Evolutionary conservation across 2,113 vertebrate genomes (phyloP), one percentile per base, ranked within the genome.

Genomic region (Apeltes quadracus): DNA sequence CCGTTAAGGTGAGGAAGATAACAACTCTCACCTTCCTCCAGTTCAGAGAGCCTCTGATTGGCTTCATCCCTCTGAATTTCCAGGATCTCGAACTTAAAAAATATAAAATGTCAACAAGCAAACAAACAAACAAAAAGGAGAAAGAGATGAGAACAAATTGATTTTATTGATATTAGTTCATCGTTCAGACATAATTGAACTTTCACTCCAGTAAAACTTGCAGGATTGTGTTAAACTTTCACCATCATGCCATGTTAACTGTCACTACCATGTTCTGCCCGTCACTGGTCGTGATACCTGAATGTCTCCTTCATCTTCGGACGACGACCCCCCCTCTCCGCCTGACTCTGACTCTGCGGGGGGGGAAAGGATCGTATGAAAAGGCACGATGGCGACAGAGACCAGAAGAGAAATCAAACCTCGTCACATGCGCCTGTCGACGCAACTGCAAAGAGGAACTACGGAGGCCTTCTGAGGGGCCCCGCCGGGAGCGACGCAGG

Each of bases 11-110:
- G 3, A 68, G 22, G 10, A n/a, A 11, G 1, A 23, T 11, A 11
- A 22, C 10, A 51, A 46, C 43, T 16, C 89, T 87, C 69, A 95
- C 94, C 94, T 59, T 94, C 87, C 80, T 95, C 91, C 0, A 95
- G 74, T 59, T 93, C 81, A 0, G 68, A 65, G 59, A 95, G 89
- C 29, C 16, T 90, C 51, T 92, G 78, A 77, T 92, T 84, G 1
- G 90, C 85, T 5, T 93, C 87, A 1, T 76, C 90, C 8, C 72
- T 70, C 75, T 93, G 88, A 25, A 67, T 88, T n/a, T 86, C 82
- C 22, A 87, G 74, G 66, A 86, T 61, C 10, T 75, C 84, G 3
- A 58, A 89, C 92, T 94, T 15, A 54, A 14, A 27, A n/a, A 34
- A 34, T 7, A 54, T 16, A 54, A 54, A 53, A 25, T 1, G 10